Evolutionary conservation across 2,888 invertebrate genomes (phyloP).

Genomic region (Drosophila anceps): DNA sequence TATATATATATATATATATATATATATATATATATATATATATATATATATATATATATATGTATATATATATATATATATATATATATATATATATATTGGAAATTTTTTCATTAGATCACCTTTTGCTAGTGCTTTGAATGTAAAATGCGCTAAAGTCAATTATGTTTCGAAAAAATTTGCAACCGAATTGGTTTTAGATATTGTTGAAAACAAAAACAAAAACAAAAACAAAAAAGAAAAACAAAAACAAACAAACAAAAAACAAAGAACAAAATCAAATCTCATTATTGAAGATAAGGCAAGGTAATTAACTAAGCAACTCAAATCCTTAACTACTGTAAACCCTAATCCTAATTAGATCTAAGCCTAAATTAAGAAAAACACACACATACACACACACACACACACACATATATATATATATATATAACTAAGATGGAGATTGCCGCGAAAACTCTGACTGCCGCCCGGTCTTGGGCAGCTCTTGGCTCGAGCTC

Average conservation of each 20-base stretch:
- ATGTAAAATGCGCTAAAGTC: slow-evolving; percentile 53
- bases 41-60: slow-evolving; percentile 8
- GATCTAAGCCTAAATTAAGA: background rate
- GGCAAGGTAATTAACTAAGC: slow-evolving; percentile 38
- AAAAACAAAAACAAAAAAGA: slow-evolving; percentile 8
- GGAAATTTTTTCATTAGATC: slow-evolving; percentile 38
- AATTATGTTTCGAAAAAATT: slow-evolving; percentile 56
- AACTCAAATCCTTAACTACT: slow-evolving; percentile 16
- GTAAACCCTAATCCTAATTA: background rate
- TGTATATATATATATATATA: background rate
- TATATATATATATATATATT: slow-evolving; percentile 6
- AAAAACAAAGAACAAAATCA: slow-evolving; percentile 20
- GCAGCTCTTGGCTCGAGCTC: slow-evolving; percentile 39
- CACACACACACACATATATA: background rate
- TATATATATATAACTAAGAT: background rate
- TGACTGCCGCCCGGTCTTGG: slow-evolving; percentile 8
- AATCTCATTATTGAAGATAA: slow-evolving; percentile 40
- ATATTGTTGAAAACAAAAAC: slow-evolving; percentile 17
- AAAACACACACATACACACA: slow-evolving; percentile 3
- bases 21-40: background rate
- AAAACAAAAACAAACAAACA: slow-evolving; percentile 6
- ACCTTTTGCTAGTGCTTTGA: slow-evolving; percentile 24
- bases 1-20: slow-evolving; percentile 3
- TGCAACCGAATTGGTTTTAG: slow-evolving; percentile 27
- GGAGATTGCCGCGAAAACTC: slow-evolving; percentile 22